Conservation (phyloP, 1,140 invertebrate species). For the Cryptotermes secundus region DNA sequence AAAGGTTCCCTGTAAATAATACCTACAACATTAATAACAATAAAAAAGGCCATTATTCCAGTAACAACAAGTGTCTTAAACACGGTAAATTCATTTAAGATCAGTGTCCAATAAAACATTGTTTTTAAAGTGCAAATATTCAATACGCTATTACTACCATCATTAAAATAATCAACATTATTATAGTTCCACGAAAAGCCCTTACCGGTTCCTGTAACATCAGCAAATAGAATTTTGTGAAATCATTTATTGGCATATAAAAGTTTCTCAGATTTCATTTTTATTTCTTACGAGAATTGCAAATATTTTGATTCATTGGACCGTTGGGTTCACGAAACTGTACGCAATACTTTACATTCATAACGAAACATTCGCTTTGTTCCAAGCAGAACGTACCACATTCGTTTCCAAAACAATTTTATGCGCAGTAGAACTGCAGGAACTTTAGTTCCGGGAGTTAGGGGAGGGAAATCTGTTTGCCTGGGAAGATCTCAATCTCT, state of each 20-base stretch:
- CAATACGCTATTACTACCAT: no score
- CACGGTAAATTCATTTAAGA: no score
- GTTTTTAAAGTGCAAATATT: no score
- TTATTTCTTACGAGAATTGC: not conserved
- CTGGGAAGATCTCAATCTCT: not conserved
- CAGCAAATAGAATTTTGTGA: no score
- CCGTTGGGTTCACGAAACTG: not conserved
- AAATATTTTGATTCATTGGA: not conserved
- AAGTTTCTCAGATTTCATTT: not conserved
- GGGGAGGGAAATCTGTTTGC: conserved; percentile 15
- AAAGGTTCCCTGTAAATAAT: no score
- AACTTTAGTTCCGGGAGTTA: not conserved
- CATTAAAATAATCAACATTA: no score
- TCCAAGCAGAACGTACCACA: not conserved
- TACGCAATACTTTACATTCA: not conserved
- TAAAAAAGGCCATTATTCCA: no score
- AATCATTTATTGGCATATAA: not conserved
- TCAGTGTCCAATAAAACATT: no score
- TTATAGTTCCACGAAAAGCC: no score
- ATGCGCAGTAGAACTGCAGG: not conserved
- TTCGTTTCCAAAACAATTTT: not conserved
- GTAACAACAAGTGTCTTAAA: no score
- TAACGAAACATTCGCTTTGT: not conserved
- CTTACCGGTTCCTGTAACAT: no score
- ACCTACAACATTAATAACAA: no score